These are phyloP conservation scores for Panagrolaimus sp. DNA, from an alignment of 1,140 invertebrate species.

Conservation along the genomic window DNA sequence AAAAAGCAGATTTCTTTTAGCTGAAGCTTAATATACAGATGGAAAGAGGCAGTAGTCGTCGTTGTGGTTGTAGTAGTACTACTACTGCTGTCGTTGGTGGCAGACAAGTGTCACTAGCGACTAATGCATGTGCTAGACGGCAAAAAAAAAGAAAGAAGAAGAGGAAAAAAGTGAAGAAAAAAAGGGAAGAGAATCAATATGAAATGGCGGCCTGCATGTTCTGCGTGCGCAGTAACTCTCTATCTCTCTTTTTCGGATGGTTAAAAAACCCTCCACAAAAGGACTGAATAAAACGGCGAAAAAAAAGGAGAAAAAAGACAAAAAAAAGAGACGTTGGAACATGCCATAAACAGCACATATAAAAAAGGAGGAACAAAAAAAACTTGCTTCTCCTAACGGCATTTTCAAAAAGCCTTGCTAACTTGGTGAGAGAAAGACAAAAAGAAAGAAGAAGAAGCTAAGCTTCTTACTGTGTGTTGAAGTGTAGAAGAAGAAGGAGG, in stretches of 20 bases:
- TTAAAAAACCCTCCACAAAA: too few relatives aligned
- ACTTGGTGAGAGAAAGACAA: too few relatives aligned
- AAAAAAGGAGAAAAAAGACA: too few relatives aligned
- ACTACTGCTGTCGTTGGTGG: constrained; percentile 1
- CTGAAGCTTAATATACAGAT: background rate
- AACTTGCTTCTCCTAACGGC: background rate
- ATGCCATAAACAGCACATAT: background rate
- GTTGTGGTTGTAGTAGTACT: background rate
- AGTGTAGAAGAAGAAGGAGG: too few relatives aligned
- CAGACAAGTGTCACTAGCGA: constrained; percentile 19
- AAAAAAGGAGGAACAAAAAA: constrained; percentile 10
- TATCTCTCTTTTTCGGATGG: too few relatives aligned
- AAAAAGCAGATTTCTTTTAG: constrained; percentile 7
- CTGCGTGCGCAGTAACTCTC: background rate
- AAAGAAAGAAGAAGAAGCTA: too few relatives aligned
- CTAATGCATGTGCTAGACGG: constrained; percentile 11
- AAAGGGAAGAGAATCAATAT: constrained; percentile 15
- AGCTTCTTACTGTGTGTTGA: too few relatives aligned
- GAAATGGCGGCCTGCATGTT: constrained; percentile 1
- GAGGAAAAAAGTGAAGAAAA: background rate
- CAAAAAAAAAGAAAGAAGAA: constrained; percentile 6
- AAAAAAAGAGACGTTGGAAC: too few relatives aligned
- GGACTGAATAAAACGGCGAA: too few relatives aligned
- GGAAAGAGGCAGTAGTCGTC: background rate
- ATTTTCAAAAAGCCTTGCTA: too few relatives aligned